A percentile compares a stretch with the other conserved stretches of the same genome.
Conservation (phyloP, 64 coral and sea anemone species). For the Trachythela sp. region DNA sequence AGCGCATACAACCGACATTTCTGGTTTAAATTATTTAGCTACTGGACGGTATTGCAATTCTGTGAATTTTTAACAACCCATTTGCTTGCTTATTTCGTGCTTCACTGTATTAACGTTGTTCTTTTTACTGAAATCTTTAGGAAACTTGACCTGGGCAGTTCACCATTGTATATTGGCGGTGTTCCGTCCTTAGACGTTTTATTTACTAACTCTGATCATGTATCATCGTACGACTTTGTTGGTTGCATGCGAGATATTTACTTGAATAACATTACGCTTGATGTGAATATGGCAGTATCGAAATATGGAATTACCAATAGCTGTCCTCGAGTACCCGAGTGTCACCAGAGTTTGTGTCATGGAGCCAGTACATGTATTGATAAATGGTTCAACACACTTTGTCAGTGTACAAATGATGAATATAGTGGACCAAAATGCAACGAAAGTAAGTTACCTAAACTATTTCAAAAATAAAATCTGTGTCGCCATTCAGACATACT, state of each 20-base stretch:
- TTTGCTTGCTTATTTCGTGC: no score
- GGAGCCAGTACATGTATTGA: not conserved
- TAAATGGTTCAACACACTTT: not conserved
- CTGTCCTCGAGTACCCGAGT: not conserved
- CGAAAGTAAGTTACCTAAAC: not conserved
- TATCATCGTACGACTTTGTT: constrained; percentile 74
- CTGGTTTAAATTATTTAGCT: no score
- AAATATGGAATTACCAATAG: not conserved
- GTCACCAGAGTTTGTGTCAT: not conserved
- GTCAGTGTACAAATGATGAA: constrained; percentile 1
- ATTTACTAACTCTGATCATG: constrained; percentile 53
- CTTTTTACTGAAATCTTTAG: not conserved
- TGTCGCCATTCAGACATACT: no score
- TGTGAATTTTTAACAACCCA: no score
- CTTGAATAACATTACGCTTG: not conserved
- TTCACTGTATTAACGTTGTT: no score
- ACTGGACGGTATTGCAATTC: no score
- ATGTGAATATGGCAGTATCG: not conserved
- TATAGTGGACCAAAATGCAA: not conserved
- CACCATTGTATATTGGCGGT: constrained; percentile 76
- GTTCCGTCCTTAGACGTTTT: constrained; percentile 56
- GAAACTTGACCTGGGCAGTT: constrained; percentile 41
- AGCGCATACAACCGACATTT: no score
- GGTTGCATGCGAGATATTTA: constrained; percentile 76
- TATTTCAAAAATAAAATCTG: not conserved